Evolutionary conservation across 1,140 invertebrate genomes (phyloP), one percentile per base, ranked within the genome.

Genomic region (Nasonia longicornis): DNA sequence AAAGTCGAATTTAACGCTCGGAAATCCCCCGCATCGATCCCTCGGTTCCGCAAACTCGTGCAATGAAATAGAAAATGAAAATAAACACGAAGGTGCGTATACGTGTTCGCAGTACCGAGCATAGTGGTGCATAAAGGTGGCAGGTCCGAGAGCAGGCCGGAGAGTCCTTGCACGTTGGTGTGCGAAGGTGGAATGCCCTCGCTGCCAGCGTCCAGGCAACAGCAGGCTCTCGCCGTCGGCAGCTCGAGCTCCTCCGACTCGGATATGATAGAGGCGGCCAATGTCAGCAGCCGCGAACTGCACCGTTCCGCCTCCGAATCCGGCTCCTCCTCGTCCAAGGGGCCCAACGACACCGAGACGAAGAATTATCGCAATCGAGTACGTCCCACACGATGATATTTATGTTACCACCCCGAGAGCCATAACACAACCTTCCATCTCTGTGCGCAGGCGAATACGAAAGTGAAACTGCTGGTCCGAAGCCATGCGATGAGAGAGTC

Each of bases 401-500:
- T 26, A 26, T 26, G 26, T 26, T 26, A 26, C 26, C 26, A 2
- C 26, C 35, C 26, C 35, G 4, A 38, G 35, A 38, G 3, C 35
- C 35, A 8, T 38, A 8, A 38, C 7, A 0, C 42, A 3, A 7
- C 6, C 11, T 67, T 26, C 10, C 6, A 7, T n/a, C 26, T 67
- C 22, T 22, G 16, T 16, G 26, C 1, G 29, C 83, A 94, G 93
- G 87, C 91, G 84, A 95, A 93, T 87, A 93, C 93, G 88, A 96
- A 96, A 92, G 93, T 95, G 78, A 97, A 97, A 91, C 92, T 96
- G 87, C 91, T 97, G 84, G 95, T 96, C 35, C 93, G 96, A 86
- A 97, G 96, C 86, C 95, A 97, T 92, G 96, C 96, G 81, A 95
- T 97, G 91, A 93, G 95, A 86, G 96, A 97, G 90, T 95, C 96